A percentile compares a stretch with the other conserved stretches of the same genome.
Conservation (phyloP, 2,113 vertebrate genomes). For the Zootoca vivipara region DNA sequence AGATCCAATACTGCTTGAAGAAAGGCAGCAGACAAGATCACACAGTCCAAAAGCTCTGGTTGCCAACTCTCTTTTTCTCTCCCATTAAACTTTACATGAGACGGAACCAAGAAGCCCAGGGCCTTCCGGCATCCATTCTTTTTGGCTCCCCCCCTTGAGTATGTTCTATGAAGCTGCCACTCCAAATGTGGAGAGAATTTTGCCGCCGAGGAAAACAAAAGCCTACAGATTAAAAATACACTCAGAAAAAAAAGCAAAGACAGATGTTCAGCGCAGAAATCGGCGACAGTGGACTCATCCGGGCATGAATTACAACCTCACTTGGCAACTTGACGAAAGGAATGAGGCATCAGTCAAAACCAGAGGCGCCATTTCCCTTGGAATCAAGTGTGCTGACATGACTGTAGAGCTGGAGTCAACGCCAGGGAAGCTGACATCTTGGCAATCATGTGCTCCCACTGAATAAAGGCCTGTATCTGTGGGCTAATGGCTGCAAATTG, state of each 20-base stretch:
- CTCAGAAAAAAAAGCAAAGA: constrained; percentile 10
- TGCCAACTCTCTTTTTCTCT: neutral
- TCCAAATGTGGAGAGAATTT: constrained; percentile 13
- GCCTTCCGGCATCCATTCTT: neutral
- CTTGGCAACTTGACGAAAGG: constrained; percentile 25
- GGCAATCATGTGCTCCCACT: constrained; percentile 37
- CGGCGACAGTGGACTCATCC: constrained; percentile 28
- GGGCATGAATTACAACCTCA: constrained; percentile 38
- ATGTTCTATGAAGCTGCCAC: constrained; percentile 5
- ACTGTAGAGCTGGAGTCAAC: constrained; percentile 44
- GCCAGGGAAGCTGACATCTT: constrained; percentile 51
- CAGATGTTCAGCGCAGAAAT: constrained; percentile 4
- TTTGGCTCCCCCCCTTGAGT: neutral
- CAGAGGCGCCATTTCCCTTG: constrained; percentile 29
- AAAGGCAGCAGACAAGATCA: neutral
- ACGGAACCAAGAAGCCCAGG: constrained; percentile 1
- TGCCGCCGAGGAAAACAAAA: constrained; percentile 26
- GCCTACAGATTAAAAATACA: constrained; percentile 41
- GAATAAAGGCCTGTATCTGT: constrained; percentile 50
- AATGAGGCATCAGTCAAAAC: constrained; percentile 42
- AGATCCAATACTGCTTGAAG: neutral
- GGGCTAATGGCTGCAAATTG: constrained; percentile 66
- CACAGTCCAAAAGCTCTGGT: neutral
- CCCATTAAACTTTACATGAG: neutral
- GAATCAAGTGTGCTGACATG: constrained; percentile 47